Conservation (phyloP, 37 sponge, comb jelly and placozoan genomes). For the Theonella swinhoei region DNA sequence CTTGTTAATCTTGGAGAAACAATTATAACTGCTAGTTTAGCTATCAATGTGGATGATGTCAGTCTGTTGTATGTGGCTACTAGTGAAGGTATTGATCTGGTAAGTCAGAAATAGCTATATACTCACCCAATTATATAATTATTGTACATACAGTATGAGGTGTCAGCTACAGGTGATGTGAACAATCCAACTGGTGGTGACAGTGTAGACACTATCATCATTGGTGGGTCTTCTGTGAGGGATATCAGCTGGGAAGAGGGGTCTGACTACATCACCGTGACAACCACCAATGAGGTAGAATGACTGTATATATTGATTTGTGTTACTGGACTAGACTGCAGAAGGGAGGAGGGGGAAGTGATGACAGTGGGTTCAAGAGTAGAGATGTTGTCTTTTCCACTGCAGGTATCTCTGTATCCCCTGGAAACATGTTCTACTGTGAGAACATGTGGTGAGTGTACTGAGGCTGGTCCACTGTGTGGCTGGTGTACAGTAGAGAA, state of each 20-base stretch:
- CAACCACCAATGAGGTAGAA: not conserved
- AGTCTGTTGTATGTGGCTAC: not conserved
- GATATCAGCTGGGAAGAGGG: not conserved
- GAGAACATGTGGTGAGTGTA: constrained; percentile 49
- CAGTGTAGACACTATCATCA: not conserved
- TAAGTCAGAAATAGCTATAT: too few relatives aligned
- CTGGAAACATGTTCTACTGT: constrained; percentile 55
- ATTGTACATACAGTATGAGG: too few relatives aligned
- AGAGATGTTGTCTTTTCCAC: too few relatives aligned
- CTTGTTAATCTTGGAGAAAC: too few relatives aligned
- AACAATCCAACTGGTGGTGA: not conserved
- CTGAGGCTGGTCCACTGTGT: constrained; percentile 52
- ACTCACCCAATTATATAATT: too few relatives aligned
- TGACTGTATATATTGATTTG: too few relatives aligned
- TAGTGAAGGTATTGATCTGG: not conserved
- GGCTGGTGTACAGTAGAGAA: constrained; percentile 93
- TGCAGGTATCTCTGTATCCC: constrained; percentile 49
- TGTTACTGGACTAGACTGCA: too few relatives aligned
- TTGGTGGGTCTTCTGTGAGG: not conserved
- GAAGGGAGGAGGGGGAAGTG: too few relatives aligned
- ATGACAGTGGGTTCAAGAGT: too few relatives aligned
- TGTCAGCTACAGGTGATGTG: not conserved
- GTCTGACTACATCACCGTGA: not conserved
- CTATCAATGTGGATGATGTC: too few relatives aligned
- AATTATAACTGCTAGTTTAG: too few relatives aligned